Conservation (phyloP, 1,140 invertebrate species). For the Dermatophagoides farinae region DNA sequence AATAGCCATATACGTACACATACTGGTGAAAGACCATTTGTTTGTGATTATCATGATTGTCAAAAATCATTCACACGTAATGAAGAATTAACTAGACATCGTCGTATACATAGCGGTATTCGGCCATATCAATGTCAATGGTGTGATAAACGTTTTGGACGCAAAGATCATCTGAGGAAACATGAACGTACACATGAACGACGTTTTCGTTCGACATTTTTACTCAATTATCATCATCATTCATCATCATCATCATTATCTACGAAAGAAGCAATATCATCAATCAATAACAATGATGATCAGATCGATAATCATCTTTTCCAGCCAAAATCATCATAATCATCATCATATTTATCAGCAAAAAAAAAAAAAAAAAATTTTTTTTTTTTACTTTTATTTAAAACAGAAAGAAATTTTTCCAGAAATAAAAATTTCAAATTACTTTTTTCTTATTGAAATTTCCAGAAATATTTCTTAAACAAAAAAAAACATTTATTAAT, state of each 20-base stretch:
- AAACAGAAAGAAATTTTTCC: too few species aligned
- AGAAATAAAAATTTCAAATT: too few species aligned
- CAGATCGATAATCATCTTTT: background rate
- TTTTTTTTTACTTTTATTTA: too few species aligned
- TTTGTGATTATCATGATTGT: constrained; percentile 58
- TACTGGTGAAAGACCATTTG: constrained; percentile 64
- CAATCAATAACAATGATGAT: background rate
- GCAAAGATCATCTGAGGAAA: constrained; percentile 43
- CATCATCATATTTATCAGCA: background rate
- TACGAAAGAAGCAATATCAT: too few species aligned
- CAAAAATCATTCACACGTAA: constrained; percentile 77
- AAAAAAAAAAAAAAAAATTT: background rate
- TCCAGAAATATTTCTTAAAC: too few species aligned
- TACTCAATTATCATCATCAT: background rate
- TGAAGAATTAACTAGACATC: constrained; percentile 74
- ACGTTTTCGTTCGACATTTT: constrained; percentile 2
- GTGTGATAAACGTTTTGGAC: constrained; percentile 67
- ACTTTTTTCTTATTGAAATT: too few species aligned
- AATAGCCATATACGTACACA: constrained; percentile 74
- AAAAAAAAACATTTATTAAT: too few species aligned
- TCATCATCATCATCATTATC: too few species aligned
- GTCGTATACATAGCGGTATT: constrained; percentile 47
- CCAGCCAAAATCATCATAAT: background rate
- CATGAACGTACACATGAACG: constrained; percentile 37
- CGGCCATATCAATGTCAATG: constrained; percentile 42